A percentile compares a stretch with the other conserved stretches of the same genome.
Evolutionary conservation across 2,797 vertebrate species (phyloP).

Genomic region (Acipenser transmontanus): DNA sequence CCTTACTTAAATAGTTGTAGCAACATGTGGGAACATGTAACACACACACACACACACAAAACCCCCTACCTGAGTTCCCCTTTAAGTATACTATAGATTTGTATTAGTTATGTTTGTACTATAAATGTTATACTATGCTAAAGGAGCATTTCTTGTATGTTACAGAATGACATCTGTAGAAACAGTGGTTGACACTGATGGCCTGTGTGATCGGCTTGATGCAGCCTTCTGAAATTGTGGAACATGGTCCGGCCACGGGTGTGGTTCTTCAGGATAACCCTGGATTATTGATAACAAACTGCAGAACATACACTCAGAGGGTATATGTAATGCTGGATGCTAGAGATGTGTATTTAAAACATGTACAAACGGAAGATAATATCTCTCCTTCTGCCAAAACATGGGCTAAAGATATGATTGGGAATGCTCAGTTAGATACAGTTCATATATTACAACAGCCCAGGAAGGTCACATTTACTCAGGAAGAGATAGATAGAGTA

Average conservation of each 20-base stretch:
- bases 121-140: too few relatives aligned
- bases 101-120: too few relatives aligned
- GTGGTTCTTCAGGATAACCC: neutral
- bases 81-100: too few relatives aligned
- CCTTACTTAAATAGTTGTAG: too few relatives aligned
- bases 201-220: too few relatives aligned
- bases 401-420: neutral
- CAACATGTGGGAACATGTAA: too few relatives aligned
- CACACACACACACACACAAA: too few relatives aligned
- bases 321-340: neutral
- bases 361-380: neutral
- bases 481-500: constrained; percentile 5
- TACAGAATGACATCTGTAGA: neutral
- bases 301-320: neutral
- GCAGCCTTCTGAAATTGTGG: neutral
- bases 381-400: too few relatives aligned
- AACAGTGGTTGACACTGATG: neutral
- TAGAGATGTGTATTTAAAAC: neutral
- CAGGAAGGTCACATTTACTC: constrained; percentile 1
- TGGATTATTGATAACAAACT: constrained; percentile 1
- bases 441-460: constrained; percentile 5
- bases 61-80: too few relatives aligned
- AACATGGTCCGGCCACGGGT: neutral
- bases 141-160: neutral
- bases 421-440: too few relatives aligned